phyloP scores from a whole-genome alignment of 2,888 invertebrate species.

The Trypoxylon attenuatum region DNA sequence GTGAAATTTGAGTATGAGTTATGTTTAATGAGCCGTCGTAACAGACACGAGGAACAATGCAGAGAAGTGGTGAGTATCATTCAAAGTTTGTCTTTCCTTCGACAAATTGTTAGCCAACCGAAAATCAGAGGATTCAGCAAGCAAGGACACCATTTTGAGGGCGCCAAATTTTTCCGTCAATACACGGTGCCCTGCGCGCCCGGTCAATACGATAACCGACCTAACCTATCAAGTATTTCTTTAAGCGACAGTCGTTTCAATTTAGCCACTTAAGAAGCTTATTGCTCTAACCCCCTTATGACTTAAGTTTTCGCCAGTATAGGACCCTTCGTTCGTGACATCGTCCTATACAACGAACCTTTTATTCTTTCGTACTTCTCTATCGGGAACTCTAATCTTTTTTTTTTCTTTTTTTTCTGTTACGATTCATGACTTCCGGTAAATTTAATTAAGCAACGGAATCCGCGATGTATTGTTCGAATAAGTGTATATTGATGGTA shows the following conservation, averaged over 20 bases:
- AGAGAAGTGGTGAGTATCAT: slow-evolving; percentile 61
- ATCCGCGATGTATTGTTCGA: background rate
- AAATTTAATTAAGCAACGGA: background rate
- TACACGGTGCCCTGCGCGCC: slow-evolving; percentile 47
- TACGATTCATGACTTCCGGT: background rate
- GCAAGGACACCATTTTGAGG: slow-evolving; percentile 62
- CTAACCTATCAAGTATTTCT: slow-evolving; percentile 53
- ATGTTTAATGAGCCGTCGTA: slow-evolving; percentile 46
- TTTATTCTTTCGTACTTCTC: background rate
- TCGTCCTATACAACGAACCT: background rate
- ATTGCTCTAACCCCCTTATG: too few relatives aligned
- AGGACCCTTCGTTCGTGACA: background rate
- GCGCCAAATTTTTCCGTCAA: slow-evolving; percentile 65
- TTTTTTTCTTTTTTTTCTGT: background rate
- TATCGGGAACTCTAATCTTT: too few relatives aligned
- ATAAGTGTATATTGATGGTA: too few relatives aligned
- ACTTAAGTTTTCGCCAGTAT: too few relatives aligned
- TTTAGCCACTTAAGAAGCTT: slow-evolving; percentile 9
- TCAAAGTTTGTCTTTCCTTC: background rate
- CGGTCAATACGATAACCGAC: slow-evolving; percentile 60
- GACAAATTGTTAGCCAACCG: background rate
- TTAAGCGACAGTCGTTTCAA: background rate
- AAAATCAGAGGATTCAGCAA: slow-evolving; percentile 4
- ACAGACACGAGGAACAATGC: slow-evolving; percentile 53
- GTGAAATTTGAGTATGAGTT: slow-evolving; percentile 39